Conservation (phyloP, 2,797 vertebrate genomes). For the Sylvilagus floridanus region DNA sequence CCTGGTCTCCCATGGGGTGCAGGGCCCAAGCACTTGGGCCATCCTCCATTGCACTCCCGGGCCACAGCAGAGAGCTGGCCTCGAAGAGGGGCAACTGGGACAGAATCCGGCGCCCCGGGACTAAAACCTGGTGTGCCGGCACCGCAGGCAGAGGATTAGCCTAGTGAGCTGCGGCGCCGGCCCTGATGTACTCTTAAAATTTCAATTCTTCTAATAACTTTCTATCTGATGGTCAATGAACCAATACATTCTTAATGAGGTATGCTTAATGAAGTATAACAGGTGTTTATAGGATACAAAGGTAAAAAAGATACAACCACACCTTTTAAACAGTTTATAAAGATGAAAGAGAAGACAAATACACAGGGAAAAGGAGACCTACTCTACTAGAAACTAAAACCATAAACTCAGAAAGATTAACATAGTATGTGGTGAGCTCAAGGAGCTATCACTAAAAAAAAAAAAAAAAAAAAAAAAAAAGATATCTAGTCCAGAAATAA, state of each 20-base stretch:
- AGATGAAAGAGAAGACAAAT: conserved; percentile 6
- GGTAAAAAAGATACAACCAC: background rate
- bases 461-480: background rate
- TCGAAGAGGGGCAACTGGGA: too few species aligned
- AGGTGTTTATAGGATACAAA: conserved; percentile 28
- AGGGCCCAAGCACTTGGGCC: too few species aligned
- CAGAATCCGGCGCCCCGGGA: too few species aligned
- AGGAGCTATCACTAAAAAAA: conserved; percentile 38
- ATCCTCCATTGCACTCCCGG: too few species aligned
- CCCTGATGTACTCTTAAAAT: background rate
- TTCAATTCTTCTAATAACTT: conserved; percentile 31
- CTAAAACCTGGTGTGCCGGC: too few species aligned
- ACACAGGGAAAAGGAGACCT: background rate
- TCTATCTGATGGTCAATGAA: conserved; percentile 18
- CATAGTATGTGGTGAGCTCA: background rate
- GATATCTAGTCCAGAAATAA: conserved; percentile 41
- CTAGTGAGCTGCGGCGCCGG: too few species aligned
- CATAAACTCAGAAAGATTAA: conserved; percentile 7
- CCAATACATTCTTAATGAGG: background rate
- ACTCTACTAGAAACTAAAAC: conserved; percentile 27
- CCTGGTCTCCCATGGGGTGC: too few species aligned
- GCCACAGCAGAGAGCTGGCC: too few species aligned
- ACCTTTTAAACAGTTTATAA: conserved; percentile 28
- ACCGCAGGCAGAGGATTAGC: too few species aligned
- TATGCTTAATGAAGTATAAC: background rate